Conservation (phyloP, 2,888 invertebrate species). For the Agriotes lineatus region DNA sequence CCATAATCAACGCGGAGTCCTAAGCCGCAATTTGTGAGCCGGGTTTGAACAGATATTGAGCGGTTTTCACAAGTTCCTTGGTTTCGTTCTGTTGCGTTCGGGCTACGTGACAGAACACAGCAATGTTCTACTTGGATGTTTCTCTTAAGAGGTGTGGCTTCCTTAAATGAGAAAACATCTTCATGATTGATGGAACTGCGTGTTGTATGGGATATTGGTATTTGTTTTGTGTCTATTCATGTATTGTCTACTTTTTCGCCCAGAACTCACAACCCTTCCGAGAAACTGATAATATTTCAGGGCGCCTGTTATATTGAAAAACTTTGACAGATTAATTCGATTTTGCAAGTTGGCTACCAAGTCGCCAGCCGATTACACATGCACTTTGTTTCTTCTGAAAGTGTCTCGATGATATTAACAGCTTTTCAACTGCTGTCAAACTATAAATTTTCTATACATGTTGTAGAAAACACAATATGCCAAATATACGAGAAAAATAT, state of each 20-base stretch:
- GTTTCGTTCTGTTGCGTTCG: slow-evolving; percentile 15
- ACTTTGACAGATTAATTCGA: slow-evolving; percentile 16
- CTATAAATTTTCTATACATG: no score
- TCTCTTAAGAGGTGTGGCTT: slow-evolving; percentile 18
- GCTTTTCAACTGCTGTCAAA: no score
- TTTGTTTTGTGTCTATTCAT: slow-evolving; percentile 26
- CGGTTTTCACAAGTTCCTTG: slow-evolving; percentile 17
- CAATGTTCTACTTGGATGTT: slow-evolving; percentile 18
- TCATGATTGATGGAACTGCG: slow-evolving; percentile 28
- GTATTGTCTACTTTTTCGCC: slow-evolving; percentile 19
- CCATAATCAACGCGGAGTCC: slow-evolving; percentile 10
- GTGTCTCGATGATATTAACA: not conserved
- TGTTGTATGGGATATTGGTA: slow-evolving; percentile 25
- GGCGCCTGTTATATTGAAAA: slow-evolving; percentile 2
- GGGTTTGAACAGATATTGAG: slow-evolving; percentile 10
- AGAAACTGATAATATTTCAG: slow-evolving; percentile 6
- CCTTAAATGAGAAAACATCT: slow-evolving; percentile 28
- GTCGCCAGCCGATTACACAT: not conserved
- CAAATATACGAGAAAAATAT: no score
- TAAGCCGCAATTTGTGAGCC: slow-evolving; percentile 7
- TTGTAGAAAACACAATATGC: no score
- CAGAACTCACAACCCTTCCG: slow-evolving; percentile 17
- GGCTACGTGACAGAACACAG: slow-evolving; percentile 15
- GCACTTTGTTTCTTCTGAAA: not conserved
- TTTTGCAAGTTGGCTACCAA: not conserved